These are phyloP conservation scores for Metopolophium dirhodum DNA, from an alignment of 1,140 invertebrate species.

Conservation along the genomic window DNA sequence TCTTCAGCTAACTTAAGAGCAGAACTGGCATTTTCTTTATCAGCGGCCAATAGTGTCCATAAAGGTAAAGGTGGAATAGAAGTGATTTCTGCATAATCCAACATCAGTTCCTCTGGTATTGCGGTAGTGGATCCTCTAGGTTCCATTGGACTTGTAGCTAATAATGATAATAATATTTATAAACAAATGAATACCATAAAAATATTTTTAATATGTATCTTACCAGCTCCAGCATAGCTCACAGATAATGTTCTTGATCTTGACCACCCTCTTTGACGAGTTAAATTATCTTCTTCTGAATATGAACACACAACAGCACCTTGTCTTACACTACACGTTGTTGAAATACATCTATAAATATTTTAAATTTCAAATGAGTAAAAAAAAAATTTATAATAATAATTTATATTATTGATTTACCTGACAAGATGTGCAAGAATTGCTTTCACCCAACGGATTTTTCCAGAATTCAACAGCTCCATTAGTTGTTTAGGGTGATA, in stretches of 20 bases:
- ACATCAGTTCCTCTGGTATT: constrained; percentile 83
- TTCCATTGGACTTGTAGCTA: constrained; percentile 65
- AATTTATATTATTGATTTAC: constrained; percentile 57
- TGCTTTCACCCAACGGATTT: constrained; percentile 96
- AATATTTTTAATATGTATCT: not conserved
- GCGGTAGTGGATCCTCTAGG: constrained; percentile 66
- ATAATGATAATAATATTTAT: constrained; percentile 5
- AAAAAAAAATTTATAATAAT: not conserved
- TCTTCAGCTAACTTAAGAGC: constrained; percentile 58
- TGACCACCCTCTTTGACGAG: constrained; percentile 77
- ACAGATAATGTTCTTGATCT: constrained; percentile 86
- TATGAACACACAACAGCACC: constrained; percentile 63
- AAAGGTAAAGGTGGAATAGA: constrained; percentile 95
- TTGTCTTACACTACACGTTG: constrained; percentile 67
- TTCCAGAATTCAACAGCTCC: constrained; percentile 98
- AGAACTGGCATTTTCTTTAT: constrained; percentile 72
- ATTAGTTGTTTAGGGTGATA: constrained; percentile 99
- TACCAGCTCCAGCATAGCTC: constrained; percentile 71
- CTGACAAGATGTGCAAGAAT: constrained; percentile 94
- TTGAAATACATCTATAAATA: constrained; percentile 72
- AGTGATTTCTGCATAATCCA: constrained; percentile 95
- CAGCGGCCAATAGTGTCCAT: constrained; percentile 93
- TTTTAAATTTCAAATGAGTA: not conserved
- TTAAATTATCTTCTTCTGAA: constrained; percentile 72
- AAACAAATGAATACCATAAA: not conserved